These are phyloP conservation scores for Palythoa caribaeorum DNA, from an alignment of 92 coral and sea anemone species.

Conservation along the genomic window DNA sequence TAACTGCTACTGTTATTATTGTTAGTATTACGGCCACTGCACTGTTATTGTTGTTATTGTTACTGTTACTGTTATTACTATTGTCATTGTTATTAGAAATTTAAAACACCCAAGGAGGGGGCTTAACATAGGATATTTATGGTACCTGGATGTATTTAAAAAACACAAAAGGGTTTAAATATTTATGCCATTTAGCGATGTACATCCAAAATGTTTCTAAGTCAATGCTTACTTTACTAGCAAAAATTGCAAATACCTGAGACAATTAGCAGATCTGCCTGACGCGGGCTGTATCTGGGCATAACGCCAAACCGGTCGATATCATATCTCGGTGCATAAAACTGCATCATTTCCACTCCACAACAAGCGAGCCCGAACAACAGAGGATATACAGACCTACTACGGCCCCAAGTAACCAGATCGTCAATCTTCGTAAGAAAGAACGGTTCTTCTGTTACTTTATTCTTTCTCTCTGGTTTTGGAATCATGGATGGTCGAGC, in stretches of 20 bases:
- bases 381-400: slow-evolving; percentile 28
- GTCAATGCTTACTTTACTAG: background rate
- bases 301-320: slow-evolving; percentile 34
- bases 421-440: slow-evolving; percentile 30
- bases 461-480: slow-evolving; percentile 10
- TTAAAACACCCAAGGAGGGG: too few relatives aligned
- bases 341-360: slow-evolving; percentile 38
- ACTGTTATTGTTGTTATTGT: too few relatives aligned
- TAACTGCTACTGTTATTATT: too few relatives aligned
- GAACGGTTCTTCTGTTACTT: slow-evolving; percentile 20
- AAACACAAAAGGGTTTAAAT: background rate
- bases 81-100: too few relatives aligned
- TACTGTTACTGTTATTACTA: too few relatives aligned
- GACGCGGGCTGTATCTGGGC: slow-evolving; percentile 32
- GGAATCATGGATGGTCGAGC: background rate
- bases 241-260: slow-evolving; percentile 4
- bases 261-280: slow-evolving; percentile 31
- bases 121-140: too few relatives aligned
- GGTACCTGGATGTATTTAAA: too few relatives aligned
- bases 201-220: background rate
- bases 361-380: slow-evolving; percentile 39
- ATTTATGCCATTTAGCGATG: background rate
- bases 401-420: slow-evolving; percentile 28
- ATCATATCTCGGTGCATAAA: slow-evolving; percentile 30
- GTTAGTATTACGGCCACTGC: too few relatives aligned